A percentile compares a stretch with the other conserved stretches of the same genome.
Conservation (phyloP, 2,113 vertebrate genomes). For the Ivindomyrus marchei region DNA sequence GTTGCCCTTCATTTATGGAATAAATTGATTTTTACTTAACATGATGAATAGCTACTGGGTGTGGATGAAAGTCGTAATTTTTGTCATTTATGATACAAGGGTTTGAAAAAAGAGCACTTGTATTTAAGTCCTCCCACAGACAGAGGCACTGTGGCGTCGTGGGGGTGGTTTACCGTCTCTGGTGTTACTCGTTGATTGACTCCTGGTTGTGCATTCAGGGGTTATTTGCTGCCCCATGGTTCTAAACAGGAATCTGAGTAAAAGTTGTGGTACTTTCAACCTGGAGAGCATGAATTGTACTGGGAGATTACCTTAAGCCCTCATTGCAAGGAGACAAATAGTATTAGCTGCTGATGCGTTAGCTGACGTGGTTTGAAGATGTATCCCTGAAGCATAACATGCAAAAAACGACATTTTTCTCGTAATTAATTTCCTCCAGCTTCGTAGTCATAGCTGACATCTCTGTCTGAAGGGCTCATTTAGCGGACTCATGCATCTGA, state of each 20-base stretch:
- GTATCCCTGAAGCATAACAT: not conserved
- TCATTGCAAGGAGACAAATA: not conserved
- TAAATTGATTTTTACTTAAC: conserved; percentile 11
- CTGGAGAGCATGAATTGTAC: not conserved
- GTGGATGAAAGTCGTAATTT: not conserved
- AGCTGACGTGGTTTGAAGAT: not conserved
- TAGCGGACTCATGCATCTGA: not conserved
- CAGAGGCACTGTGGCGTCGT: not conserved
- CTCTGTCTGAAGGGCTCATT: not conserved
- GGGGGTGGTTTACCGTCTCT: conserved; percentile 29
- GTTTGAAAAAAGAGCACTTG: not conserved
- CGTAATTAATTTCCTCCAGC: not conserved
- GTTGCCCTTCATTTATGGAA: not conserved
- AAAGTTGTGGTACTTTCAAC: not conserved
- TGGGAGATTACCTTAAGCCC: not conserved
- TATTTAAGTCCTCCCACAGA: not conserved
- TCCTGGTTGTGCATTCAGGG: conserved; percentile 13
- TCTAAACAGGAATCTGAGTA: not conserved
- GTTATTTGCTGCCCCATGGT: not conserved
- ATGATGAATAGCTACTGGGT: not conserved
- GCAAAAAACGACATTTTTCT: not conserved
- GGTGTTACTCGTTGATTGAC: not conserved
- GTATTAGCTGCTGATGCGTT: not conserved
- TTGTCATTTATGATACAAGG: not conserved
- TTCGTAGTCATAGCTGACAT: not conserved